phyloP scores from a whole-genome alignment of 2,888 invertebrate genomes.

The Platycnemis pennipes region DNA sequence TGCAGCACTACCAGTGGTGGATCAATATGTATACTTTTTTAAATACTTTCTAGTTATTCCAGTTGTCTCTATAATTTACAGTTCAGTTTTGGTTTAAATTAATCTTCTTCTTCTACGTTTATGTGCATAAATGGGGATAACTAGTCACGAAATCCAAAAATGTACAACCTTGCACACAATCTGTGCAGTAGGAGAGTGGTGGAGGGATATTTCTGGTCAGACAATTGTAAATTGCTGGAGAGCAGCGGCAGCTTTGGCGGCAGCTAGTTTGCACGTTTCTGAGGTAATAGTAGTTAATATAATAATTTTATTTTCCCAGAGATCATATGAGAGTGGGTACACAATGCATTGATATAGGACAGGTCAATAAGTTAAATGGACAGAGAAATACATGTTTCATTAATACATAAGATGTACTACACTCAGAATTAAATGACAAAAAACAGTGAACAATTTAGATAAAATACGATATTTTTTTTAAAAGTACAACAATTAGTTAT shows the following conservation, averaged over 20 bases:
- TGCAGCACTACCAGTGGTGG: background rate
- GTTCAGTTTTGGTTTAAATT: background rate
- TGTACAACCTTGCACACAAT: background rate
- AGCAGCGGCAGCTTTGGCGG: background rate
- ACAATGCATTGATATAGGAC: too few relatives aligned
- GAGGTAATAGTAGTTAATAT: too few relatives aligned
- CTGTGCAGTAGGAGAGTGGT: background rate
- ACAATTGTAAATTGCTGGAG: background rate
- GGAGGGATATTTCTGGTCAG: background rate
- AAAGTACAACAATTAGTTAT: too few relatives aligned
- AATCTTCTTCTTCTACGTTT: background rate
- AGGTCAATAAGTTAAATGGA: too few relatives aligned
- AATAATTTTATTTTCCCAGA: too few relatives aligned
- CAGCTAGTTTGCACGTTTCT: background rate
- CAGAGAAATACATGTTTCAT: too few relatives aligned
- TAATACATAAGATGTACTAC: too few relatives aligned
- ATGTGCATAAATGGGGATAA: background rate
- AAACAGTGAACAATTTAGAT: too few relatives aligned
- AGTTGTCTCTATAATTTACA: background rate
- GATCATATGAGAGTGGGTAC: too few relatives aligned
- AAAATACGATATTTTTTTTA: too few relatives aligned
- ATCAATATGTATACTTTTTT: background rate
- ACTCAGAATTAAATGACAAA: too few relatives aligned
- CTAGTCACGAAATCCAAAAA: background rate
- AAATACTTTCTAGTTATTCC: background rate